A percentile compares a stretch with the other conserved stretches of the same genome.
Evolutionary conservation across 2,797 vertebrate genomes (phyloP).

Genomic region (Lagocephalus sceleratus): DNA sequence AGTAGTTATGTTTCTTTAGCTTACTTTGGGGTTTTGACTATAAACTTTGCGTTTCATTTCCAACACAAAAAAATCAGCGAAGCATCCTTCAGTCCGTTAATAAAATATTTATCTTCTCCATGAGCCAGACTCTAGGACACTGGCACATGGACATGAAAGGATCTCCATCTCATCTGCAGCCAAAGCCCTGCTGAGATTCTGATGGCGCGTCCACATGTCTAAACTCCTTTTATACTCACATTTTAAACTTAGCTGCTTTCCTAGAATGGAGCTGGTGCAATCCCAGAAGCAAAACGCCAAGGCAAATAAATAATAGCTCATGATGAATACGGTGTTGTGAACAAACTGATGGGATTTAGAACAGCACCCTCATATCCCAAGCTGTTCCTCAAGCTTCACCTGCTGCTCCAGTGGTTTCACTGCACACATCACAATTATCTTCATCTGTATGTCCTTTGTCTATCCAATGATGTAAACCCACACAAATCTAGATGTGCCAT

Average conservation of each 20-base stretch:
- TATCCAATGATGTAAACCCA: slow-evolving; percentile 24
- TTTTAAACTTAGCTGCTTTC: slow-evolving; percentile 21
- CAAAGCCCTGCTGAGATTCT: slow-evolving; percentile 41
- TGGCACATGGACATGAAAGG: slow-evolving; percentile 32
- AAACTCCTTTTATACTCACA: slow-evolving; percentile 19
- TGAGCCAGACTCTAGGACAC: slow-evolving; percentile 6
- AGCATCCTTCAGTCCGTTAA: not conserved
- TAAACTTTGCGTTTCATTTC: not conserved
- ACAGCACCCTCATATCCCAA: slow-evolving; percentile 9
- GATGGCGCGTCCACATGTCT: slow-evolving; percentile 42
- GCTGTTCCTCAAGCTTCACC: slow-evolving; percentile 20
- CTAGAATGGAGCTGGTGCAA: slow-evolving; percentile 20
- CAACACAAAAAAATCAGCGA: slow-evolving; percentile 4
- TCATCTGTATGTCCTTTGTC: slow-evolving; percentile 21
- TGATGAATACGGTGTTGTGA: too few relatives aligned
- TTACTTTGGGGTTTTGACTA: too few relatives aligned
- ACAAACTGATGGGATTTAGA: slow-evolving; percentile 23
- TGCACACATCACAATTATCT: slow-evolving; percentile 17
- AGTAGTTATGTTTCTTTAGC: too few relatives aligned
- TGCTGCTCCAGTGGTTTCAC: slow-evolving; percentile 33
- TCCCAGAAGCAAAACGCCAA: slow-evolving; percentile 2
- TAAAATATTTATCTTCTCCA: not conserved
- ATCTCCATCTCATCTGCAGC: slow-evolving; percentile 41
- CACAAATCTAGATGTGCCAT: slow-evolving; percentile 33
- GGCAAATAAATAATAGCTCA: slow-evolving; percentile 5